Evolutionary conservation across 2,113 vertebrate species (phyloP), one percentile per base, ranked within the genome.

Genomic region (Saccopteryx bilineata): DNA sequence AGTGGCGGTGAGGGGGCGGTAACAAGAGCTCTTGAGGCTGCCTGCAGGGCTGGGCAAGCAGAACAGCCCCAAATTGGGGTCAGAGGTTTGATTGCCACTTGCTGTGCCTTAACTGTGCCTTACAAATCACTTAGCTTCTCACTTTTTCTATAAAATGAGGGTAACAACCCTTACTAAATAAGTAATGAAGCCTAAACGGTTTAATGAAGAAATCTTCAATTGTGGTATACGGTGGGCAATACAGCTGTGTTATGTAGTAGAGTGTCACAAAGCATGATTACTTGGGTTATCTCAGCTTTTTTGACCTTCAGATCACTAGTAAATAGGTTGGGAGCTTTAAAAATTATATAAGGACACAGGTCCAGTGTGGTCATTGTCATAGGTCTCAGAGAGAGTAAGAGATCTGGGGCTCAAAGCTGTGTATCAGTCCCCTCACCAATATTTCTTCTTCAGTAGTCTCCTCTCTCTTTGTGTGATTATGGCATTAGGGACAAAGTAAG

Each of bases 81-180:
- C 21, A 61, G 56, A 83, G 63, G 39, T 71, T 93, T 68, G 71
- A 72, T 39, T 84, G 79, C 46, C 15, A 69, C 52, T n/a, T 88
- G 31, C 52, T 82, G 4, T 24, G 7, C n/a, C 56, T 78, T 65
- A 80, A 24, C 46, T 50, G 1, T 83, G 39, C 50, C 54, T 78
- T 93, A 60, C 39, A 76, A 72, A 80, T 93, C 58, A 81, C 78
- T 91, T 33, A 79, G 75, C 54, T 75, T 75, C 65, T 96, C 18
- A 14, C 14, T 66, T 31, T 80, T 92, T 72, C 52, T 80, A 1
- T 87, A 39, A 74, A 90, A 74, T 66, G 28, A 31, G 48, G 8
- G 23, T 65, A 71, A 54, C 3, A 33, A 23, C 31, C 92, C 68
- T 85, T 65, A 93, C 0, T 92, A 54, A 92, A 13, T 61, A 39